A percentile compares a stretch with the other conserved stretches of the same genome.
Evolutionary conservation across 2,113 vertebrate species (phyloP).

Genomic region (Platichthys stellatus): DNA sequence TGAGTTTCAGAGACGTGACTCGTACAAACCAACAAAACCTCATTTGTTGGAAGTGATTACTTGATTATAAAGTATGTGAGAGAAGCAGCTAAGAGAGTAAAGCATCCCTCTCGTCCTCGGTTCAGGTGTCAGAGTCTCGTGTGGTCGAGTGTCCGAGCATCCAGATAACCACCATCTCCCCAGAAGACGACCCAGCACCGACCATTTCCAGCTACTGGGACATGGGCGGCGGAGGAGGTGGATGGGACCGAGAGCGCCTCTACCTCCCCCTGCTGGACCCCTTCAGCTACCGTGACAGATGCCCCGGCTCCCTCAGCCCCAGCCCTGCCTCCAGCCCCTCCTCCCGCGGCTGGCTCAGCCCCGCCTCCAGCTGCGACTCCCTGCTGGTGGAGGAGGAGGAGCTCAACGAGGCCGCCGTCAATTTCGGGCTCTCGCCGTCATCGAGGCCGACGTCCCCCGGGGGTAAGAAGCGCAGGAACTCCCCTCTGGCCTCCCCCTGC

Average conservation of each 20-base stretch:
- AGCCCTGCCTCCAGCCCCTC: constrained; percentile 92
- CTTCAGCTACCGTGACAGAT: constrained; percentile 87
- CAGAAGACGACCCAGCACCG: constrained; percentile 78
- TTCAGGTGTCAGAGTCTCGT: constrained; percentile 82
- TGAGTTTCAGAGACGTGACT: background rate
- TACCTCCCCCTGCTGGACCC: constrained; percentile 88
- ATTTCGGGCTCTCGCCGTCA: constrained; percentile 85
- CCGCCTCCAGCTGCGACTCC: constrained; percentile 90
- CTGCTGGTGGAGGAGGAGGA: constrained; percentile 91
- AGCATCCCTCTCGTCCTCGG: background rate
- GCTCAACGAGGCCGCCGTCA: constrained; percentile 85
- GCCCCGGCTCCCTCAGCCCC: constrained; percentile 86
- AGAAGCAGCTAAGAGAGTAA: background rate
- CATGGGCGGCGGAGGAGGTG: constrained; percentile 80
- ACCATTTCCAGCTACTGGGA: constrained; percentile 78
- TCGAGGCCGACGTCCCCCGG: constrained; percentile 89
- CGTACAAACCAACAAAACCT: too few species aligned
- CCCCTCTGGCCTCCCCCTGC: constrained; percentile 83
- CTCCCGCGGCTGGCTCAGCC: constrained; percentile 90
- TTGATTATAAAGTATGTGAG: background rate
- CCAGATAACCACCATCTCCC: constrained; percentile 94
- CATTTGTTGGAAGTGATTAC: too few species aligned
- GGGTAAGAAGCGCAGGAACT: constrained; percentile 89
- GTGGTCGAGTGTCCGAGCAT: constrained; percentile 94
- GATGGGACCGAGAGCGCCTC: constrained; percentile 86